Conservation (phyloP, 2,113 vertebrate species). For the Macrotis lagotis region DNA sequence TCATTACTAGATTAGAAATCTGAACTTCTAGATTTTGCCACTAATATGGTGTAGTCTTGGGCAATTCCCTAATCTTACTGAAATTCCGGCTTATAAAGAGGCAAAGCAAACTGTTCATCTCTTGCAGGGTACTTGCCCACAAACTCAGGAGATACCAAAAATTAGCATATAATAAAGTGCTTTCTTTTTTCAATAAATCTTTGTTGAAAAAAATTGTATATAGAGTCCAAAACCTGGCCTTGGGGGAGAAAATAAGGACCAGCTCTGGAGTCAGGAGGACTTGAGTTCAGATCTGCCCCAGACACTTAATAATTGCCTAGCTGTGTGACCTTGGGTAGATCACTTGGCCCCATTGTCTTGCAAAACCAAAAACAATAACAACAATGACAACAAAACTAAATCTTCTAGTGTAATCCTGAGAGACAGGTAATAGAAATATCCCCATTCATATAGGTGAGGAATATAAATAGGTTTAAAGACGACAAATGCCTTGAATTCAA, state of each 20-base stretch:
- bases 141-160: neutral
- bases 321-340: too few relatives aligned
- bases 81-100: neutral
- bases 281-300: too few relatives aligned
- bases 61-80: neutral
- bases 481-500: neutral
- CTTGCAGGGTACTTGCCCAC: neutral
- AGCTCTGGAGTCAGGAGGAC: too few relatives aligned
- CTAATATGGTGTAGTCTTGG: neutral
- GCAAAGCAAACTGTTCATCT: neutral
- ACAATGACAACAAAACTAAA: too few relatives aligned
- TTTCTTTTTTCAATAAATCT: neutral
- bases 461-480: neutral
- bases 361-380: too few relatives aligned
- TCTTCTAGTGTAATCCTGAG: neutral
- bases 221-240: neutral
- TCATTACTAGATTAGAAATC: neutral
- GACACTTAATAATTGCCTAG: too few relatives aligned
- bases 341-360: too few relatives aligned
- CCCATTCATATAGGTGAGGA: neutral
- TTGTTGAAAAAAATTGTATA: neutral
- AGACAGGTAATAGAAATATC: neutral
- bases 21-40: neutral
- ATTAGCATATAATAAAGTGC: neutral
- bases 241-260: neutral